Conservation (phyloP, 2,113 vertebrate genomes). For the Ardeotis arabs region DNA sequence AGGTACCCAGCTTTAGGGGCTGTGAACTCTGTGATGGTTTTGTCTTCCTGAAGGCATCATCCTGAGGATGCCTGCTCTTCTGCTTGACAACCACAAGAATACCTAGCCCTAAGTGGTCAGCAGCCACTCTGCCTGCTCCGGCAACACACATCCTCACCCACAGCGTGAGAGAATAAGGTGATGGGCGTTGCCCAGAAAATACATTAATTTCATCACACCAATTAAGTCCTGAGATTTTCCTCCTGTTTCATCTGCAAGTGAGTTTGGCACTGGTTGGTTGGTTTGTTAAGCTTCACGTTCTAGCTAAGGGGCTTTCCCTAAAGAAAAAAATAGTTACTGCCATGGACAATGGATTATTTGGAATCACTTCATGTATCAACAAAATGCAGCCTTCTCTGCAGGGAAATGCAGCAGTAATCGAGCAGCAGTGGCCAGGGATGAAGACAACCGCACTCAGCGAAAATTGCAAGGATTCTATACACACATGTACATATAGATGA, state of each 20-base stretch:
- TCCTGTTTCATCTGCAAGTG: background rate
- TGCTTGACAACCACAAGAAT: fast-evolving
- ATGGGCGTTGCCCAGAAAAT: background rate
- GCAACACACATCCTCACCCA: background rate
- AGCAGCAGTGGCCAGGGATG: background rate
- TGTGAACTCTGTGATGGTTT: background rate
- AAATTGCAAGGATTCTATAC: background rate
- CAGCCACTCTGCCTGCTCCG: background rate
- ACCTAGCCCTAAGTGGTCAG: background rate
- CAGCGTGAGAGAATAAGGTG: background rate
- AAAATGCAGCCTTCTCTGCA: background rate
- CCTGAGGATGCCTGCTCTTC: background rate
- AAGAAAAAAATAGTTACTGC: background rate
- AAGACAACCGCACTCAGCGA: background rate
- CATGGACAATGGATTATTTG: background rate
- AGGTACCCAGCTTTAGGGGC: too few species aligned
- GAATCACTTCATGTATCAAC: background rate
- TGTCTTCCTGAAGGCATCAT: background rate
- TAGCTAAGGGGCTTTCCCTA: background rate
- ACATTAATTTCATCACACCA: background rate
- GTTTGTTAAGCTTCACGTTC: background rate
- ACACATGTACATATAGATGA: background rate
- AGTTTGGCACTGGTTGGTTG: background rate
- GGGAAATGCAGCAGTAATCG: too few species aligned
- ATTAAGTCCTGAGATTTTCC: background rate